phyloP scores from a whole-genome alignment of 2,113 vertebrate genomes.

The Egretta garzetta region DNA sequence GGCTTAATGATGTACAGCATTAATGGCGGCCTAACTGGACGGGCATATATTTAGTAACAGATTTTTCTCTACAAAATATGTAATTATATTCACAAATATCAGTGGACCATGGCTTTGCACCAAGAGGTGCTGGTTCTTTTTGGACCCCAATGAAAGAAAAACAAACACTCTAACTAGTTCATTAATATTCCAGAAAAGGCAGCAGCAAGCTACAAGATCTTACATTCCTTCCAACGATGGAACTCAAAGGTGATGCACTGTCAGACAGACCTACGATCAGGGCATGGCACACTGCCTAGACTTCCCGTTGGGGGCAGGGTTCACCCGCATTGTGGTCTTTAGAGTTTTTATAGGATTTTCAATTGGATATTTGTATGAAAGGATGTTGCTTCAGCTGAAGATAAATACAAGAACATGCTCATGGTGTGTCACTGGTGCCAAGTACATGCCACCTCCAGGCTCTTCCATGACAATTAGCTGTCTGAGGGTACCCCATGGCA shows the following conservation, averaged over 20 bases:
- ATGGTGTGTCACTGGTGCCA: neutral
- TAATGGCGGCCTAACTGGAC: neutral
- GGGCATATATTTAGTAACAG: neutral
- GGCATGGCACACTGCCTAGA: neutral
- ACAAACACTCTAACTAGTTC: neutral
- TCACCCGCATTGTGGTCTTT: neutral
- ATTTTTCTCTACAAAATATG: neutral
- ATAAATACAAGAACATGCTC: neutral
- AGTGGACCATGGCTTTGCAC: neutral
- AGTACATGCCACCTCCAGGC: neutral
- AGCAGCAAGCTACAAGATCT: neutral
- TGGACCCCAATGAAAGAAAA: neutral
- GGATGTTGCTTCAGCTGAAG: neutral
- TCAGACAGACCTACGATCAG: neutral
- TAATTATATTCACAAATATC: neutral
- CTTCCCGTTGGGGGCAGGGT: rapidly evolving
- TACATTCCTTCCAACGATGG: neutral
- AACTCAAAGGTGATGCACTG: neutral
- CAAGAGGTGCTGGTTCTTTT: neutral
- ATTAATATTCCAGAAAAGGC: neutral
- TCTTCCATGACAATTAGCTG: neutral
- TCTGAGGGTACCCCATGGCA: neutral
- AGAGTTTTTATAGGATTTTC: neutral
- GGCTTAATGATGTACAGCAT: neutral
- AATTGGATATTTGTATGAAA: neutral